Base-by-base conservation (phyloP, 1,140 invertebrate genomes). In the Nixonia krombeini region DNA sequence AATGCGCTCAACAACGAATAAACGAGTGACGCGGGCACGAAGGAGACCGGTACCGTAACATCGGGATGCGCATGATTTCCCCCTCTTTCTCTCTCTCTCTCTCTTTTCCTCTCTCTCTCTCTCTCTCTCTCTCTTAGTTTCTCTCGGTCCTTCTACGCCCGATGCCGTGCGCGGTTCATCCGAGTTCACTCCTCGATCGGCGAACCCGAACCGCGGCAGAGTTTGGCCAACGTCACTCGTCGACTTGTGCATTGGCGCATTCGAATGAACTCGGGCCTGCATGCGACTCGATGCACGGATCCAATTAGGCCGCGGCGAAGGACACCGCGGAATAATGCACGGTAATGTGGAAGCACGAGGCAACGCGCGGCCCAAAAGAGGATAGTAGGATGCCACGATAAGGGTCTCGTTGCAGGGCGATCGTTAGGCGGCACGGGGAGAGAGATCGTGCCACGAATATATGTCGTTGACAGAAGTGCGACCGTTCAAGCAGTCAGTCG, bases 121-220 rank as follows among this genome's bases (percentile, higher is more conserved):
- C n/a, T n/a, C n/a, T n/a, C n/a, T n/a, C n/a, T n/a, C n/a, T n/a
- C n/a, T n/a, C n/a, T n/a, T n/a, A n/a, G n/a, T n/a, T n/a, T n/a
- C n/a, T n/a, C n/a, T n/a, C n/a, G n/a, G n/a, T n/a, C n/a, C n/a
- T n/a, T n/a, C n/a, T n/a, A n/a, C n/a, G n/a, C n/a, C n/a, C n/a
- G n/a, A 40, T 56, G 52, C 57, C 65, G 56, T 52, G 62, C 51
- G 40, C 57, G 47, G 55, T 72, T 62, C 65, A 66, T 56, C 53
- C 75, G 78, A 80, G 79, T 80, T 81, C 79, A 81, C 72, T 75
- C 58, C 72, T 76, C 75, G 78, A 81, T 76, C 75, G 78, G 70
- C 76, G 76, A 81, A 82, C 74, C 72, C 76, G 70, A 74, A 73
- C 59, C 53, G 58, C n/a, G n/a, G n/a, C 59, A 62, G 57, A 56